Evolutionary conservation across 2,888 invertebrate species (phyloP).

Genomic region (Dysmachus trigonus): DNA sequence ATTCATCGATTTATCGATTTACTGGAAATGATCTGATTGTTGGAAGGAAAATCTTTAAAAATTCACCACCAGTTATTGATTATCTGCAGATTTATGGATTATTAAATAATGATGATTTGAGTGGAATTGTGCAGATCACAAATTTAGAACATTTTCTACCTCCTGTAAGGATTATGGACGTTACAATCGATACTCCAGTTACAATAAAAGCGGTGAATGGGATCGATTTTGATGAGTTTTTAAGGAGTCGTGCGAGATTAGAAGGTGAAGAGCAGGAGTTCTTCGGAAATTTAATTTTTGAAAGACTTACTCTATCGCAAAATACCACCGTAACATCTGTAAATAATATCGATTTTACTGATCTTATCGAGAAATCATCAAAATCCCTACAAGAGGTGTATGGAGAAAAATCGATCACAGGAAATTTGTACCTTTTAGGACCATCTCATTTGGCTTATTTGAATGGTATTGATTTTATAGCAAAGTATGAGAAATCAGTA

Average conservation of each 20-base stretch:
- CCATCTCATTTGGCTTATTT: neutral
- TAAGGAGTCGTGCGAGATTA: neutral
- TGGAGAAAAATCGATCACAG: neutral
- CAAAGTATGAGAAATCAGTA: neutral
- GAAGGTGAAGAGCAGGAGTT: neutral
- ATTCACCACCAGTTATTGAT: neutral
- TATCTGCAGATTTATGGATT: neutral
- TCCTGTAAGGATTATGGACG: neutral
- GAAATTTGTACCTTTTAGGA: neutral
- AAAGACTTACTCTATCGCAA: neutral
- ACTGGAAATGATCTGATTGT: neutral
- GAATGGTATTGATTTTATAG: neutral
- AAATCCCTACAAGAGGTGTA: neutral
- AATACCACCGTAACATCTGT: slow-evolving; percentile 1
- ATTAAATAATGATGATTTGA: neutral
- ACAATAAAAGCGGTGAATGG: neutral
- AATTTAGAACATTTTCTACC: neutral
- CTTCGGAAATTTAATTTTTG: neutral
- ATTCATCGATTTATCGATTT: slow-evolving; percentile 5
- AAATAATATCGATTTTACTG: neutral
- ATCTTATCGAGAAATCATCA: neutral
- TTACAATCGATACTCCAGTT: neutral
- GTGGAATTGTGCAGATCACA: neutral
- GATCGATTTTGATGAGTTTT: neutral
- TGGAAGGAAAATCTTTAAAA: neutral